Percentiles rank a stretch among this genome's conserved stretches.
phyloP scores from a whole-genome alignment of 1,140 invertebrate species.

The Popillia japonica region DNA sequence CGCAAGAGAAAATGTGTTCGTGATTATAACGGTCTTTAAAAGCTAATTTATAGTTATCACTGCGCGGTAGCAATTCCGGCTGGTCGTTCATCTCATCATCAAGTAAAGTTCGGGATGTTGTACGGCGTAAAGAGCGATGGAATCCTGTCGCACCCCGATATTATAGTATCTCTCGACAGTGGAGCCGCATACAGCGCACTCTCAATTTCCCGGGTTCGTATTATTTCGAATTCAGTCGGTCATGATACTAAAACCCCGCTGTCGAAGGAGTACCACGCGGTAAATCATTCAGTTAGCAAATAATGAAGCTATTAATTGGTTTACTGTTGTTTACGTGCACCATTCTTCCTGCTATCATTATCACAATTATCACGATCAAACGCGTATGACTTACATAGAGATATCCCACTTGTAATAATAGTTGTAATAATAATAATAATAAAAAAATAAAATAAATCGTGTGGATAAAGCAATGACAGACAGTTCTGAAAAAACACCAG shows the following conservation, averaged over 20 bases:
- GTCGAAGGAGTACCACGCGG: conserved; percentile 40
- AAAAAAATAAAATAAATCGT: background rate
- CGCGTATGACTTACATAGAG: conserved; percentile 40
- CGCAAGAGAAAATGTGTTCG: too few species aligned
- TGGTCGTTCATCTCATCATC: background rate
- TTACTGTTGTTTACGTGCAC: conserved; percentile 38
- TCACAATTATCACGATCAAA: conserved; percentile 21
- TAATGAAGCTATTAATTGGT: conserved; percentile 44
- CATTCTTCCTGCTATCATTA: background rate
- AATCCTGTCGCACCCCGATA: conserved; percentile 17
- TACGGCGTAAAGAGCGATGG: background rate
- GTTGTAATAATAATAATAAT: conserved; percentile 1
- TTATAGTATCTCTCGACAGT: conserved; percentile 19
- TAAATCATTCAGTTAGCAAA: conserved; percentile 39
- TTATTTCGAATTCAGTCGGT: conserved; percentile 38
- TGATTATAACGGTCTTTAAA: too few species aligned
- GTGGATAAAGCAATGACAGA: conserved; percentile 38
- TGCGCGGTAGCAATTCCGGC: conserved; percentile 1
- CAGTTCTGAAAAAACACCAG: conserved; percentile 28
- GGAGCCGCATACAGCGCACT: conserved; percentile 33
- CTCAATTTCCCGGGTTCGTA: conserved; percentile 37
- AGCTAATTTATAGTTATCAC: conserved; percentile 7
- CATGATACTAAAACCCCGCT: conserved; percentile 36
- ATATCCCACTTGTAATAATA: conserved; percentile 7
- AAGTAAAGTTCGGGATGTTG: background rate